phyloP scores from a whole-genome alignment of 2,113 vertebrate genomes.

The Syngnathus scovelli region DNA sequence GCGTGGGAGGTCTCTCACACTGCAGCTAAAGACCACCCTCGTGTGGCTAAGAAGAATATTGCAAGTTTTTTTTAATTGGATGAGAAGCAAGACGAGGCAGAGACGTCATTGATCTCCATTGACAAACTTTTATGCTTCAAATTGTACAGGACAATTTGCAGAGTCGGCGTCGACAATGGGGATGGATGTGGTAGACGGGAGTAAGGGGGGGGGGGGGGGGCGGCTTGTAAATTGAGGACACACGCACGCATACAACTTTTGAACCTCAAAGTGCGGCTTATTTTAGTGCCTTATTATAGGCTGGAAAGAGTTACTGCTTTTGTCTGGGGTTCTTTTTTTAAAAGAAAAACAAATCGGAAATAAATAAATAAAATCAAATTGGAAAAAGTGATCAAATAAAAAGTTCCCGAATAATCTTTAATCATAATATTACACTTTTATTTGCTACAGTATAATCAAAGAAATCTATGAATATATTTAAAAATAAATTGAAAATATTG shows the following conservation, averaged over 20 bases:
- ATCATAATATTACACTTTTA: no score
- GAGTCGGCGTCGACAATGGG: neutral
- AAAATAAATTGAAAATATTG: neutral
- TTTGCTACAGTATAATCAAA: no score
- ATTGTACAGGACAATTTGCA: slow-evolving; percentile 1
- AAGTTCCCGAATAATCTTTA: no score
- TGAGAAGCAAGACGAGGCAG: slow-evolving; percentile 2
- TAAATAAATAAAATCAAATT: no score
- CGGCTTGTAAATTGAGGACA: neutral
- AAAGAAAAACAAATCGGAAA: neutral
- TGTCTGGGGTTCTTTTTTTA: neutral
- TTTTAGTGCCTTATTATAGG: neutral
- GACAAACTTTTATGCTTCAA: slow-evolving; percentile 1
- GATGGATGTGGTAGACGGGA: neutral
- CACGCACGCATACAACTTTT: neutral
- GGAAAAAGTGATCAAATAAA: neutral
- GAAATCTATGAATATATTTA: neutral
- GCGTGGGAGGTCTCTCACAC: neutral
- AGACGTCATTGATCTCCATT: neutral
- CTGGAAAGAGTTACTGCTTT: neutral
- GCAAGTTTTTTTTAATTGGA: neutral
- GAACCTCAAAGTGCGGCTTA: neutral
- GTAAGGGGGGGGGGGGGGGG: neutral
- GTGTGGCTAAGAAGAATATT: neutral
- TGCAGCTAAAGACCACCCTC: neutral